Percentiles rank a stretch among this genome's conserved stretches.
Evolutionary conservation across 2,113 vertebrate genomes (phyloP).

Genomic region (Verasper variegatus): DNA sequence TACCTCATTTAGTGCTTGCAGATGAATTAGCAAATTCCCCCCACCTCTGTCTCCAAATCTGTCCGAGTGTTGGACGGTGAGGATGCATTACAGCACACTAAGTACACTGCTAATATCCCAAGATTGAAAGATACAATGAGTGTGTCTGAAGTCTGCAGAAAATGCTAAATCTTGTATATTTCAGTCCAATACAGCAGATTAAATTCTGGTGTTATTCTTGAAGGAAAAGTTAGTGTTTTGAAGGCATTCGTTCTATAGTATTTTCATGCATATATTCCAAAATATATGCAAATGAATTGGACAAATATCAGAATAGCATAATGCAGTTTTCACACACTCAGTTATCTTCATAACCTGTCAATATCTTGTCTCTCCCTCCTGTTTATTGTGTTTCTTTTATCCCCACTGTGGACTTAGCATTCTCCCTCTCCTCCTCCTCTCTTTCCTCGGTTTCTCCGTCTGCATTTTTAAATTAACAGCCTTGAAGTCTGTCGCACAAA

Average conservation of each 20-base stretch:
- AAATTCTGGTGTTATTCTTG: no score
- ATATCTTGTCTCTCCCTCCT: neutral
- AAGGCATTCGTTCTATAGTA: neutral
- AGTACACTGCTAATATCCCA: no score
- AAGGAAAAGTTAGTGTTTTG: neutral
- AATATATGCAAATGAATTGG: neutral
- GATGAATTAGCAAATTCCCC: neutral
- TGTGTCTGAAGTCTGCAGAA: no score
- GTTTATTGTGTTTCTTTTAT: neutral
- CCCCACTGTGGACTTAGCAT: neutral
- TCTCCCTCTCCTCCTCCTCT: neutral
- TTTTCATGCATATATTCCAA: neutral
- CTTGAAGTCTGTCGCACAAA: conserved; percentile 16
- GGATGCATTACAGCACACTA: conserved; percentile 31
- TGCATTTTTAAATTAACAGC: conserved; percentile 3
- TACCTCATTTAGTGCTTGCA: neutral
- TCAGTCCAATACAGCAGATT: no score
- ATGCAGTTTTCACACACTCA: neutral
- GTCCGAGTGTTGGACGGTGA: conserved; percentile 69
- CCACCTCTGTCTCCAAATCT: neutral
- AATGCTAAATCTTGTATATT: no score
- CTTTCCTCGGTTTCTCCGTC: neutral
- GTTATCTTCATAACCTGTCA: neutral
- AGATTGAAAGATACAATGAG: no score
- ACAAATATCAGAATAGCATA: neutral